Percentiles rank a stretch among this genome's conserved stretches.
These are phyloP conservation scores for Nanorana parkeri DNA, from an alignment of 2,113 vertebrate genomes.

Conservation along the genomic window DNA sequence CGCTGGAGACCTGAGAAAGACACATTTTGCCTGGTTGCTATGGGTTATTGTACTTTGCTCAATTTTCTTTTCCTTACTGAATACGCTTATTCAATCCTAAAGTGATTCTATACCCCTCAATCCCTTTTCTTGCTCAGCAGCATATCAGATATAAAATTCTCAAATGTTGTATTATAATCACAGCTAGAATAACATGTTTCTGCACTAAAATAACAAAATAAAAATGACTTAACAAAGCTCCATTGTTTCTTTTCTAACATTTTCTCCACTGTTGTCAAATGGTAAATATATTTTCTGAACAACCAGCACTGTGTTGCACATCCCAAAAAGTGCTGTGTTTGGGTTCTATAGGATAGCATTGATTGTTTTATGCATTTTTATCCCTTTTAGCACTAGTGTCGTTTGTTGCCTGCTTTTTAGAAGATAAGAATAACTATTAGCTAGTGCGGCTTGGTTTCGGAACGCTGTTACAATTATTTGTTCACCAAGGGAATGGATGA, in stretches of 20 bases:
- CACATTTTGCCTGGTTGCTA: too few species aligned
- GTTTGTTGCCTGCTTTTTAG: slow-evolving; percentile 58
- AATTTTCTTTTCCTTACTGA: too few species aligned
- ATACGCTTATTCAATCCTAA: not conserved
- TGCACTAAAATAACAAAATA: not conserved
- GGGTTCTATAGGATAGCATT: slow-evolving; percentile 27
- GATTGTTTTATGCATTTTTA: slow-evolving; percentile 54
- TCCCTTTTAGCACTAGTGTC: slow-evolving; percentile 56
- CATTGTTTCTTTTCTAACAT: not conserved
- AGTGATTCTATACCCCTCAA: not conserved
- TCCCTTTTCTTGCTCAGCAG: not conserved
- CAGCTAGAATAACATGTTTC: not conserved
- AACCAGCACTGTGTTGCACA: not conserved
- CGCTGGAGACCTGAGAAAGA: too few species aligned
- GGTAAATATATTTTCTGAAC: not conserved
- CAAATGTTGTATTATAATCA: not conserved
- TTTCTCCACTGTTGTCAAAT: not conserved
- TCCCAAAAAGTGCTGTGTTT: not conserved
- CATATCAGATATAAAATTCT: not conserved
- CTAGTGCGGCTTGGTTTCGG: slow-evolving; percentile 59
- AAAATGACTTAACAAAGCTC: not conserved
- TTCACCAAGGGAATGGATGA: slow-evolving; percentile 57
- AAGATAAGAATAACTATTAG: slow-evolving; percentile 65
- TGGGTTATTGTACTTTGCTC: too few species aligned
- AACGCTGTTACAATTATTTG: slow-evolving; percentile 67